phyloP scores from a whole-genome alignment of 1,140 invertebrate species.

The Stenopsyche tienmushanensis region DNA sequence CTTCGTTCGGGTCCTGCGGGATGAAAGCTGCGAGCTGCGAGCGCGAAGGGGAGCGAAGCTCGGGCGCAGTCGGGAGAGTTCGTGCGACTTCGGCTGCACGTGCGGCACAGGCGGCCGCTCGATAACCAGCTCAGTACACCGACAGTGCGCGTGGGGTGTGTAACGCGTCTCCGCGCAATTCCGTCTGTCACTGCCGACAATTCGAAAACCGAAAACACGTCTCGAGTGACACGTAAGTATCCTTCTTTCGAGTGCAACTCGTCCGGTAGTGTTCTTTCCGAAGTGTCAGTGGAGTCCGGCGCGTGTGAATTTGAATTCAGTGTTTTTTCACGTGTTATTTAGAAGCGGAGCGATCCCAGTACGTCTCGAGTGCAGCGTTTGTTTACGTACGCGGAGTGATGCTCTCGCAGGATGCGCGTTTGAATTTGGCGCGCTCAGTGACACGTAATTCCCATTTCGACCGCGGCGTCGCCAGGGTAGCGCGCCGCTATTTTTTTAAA shows the following conservation, averaged over 20 bases:
- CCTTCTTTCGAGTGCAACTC: background rate
- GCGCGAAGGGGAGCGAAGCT: no score
- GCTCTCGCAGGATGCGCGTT: background rate
- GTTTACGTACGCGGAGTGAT: background rate
- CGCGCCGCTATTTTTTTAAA: background rate
- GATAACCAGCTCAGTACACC: background rate
- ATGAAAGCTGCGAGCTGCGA: background rate
- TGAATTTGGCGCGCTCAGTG: background rate
- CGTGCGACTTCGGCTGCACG: background rate
- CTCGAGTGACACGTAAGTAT: background rate
- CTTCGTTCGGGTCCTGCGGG: conserved; percentile 5
- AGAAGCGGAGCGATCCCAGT: background rate
- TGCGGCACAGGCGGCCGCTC: background rate
- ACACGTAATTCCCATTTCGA: background rate
- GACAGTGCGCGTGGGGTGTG: background rate
- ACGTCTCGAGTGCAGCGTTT: background rate
- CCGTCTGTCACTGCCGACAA: background rate
- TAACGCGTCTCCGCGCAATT: background rate
- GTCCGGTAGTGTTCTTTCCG: background rate
- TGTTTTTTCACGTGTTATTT: no score
- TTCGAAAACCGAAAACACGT: background rate
- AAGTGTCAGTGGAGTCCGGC: no score
- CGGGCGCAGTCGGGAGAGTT: background rate
- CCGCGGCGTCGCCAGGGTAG: background rate
- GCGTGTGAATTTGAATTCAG: no score